A percentile compares a stretch with the other conserved stretches of the same genome.
Conservation (phyloP, 2,113 vertebrate genomes). For the Dipodomys stephensi region DNA sequence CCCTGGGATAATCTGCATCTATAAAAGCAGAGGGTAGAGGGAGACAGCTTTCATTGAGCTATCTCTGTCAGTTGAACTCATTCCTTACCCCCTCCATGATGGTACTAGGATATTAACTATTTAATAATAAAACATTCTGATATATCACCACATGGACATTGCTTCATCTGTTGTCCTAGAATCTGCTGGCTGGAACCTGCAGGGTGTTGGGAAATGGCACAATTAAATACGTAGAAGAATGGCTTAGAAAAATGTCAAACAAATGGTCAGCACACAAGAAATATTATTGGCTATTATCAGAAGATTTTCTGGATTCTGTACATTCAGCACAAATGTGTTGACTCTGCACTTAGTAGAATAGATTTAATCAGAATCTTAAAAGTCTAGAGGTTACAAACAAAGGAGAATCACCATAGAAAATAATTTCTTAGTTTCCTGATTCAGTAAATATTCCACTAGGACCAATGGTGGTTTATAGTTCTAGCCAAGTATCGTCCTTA, state of each 20-base stretch:
- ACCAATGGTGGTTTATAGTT: neutral
- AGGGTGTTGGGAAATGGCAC: neutral
- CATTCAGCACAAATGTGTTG: neutral
- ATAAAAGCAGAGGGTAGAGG: too few species aligned
- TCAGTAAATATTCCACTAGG: neutral
- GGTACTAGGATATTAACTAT: too few species aligned
- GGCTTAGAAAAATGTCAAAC: neutral
- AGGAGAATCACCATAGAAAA: neutral
- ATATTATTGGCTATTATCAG: neutral
- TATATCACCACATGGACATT: too few species aligned
- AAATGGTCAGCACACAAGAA: neutral
- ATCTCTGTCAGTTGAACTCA: too few species aligned
- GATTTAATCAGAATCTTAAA: neutral
- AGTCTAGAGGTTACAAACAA: neutral
- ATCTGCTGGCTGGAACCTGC: too few species aligned
- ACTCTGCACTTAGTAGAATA: neutral
- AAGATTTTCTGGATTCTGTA: neutral
- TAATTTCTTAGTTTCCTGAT: constrained; percentile 25
- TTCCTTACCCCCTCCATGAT: too few species aligned
- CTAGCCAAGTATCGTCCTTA: neutral
- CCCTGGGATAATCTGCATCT: too few species aligned
- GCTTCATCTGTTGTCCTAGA: too few species aligned
- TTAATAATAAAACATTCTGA: too few species aligned
- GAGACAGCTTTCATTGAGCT: too few species aligned
- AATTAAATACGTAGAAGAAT: neutral